Evolutionary conservation across 2,113 vertebrate species (phyloP).

Genomic region (Eptesicus fuscus): DNA sequence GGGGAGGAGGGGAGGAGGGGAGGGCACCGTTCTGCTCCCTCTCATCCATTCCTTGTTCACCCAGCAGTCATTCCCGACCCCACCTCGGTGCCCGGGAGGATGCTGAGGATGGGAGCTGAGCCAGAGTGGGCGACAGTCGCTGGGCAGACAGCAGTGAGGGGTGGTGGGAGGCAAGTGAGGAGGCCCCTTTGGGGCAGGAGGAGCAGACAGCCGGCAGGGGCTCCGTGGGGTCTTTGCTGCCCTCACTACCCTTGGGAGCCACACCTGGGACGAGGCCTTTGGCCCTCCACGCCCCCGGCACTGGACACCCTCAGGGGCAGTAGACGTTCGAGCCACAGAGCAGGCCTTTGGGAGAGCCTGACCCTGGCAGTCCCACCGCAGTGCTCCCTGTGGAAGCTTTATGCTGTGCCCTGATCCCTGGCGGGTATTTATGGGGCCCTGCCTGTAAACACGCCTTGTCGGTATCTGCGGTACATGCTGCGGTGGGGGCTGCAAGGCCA

Average conservation of each 20-base stretch:
- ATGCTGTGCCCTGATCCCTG: neutral
- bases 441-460: neutral
- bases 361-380: neutral
- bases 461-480: rapidly evolving
- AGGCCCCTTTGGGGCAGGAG: neutral
- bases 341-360: neutral
- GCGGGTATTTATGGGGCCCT: neutral
- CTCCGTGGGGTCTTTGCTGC: neutral
- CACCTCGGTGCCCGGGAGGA: neutral
- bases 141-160: neutral
- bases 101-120: rapidly evolving
- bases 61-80: rapidly evolving
- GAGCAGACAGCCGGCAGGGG: neutral
- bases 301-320: too few relatives aligned
- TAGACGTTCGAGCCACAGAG: rapidly evolving
- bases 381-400: neutral
- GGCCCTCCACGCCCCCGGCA: neutral
- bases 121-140: neutral
- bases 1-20: neutral
- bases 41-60: rapidly evolving
- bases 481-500: neutral
- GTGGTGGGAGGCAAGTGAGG: rapidly evolving
- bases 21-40: rapidly evolving
- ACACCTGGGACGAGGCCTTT: neutral
- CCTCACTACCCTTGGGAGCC: neutral